Conservation (phyloP, 2,113 vertebrate genomes). For the Carassius gibelio region DNA sequence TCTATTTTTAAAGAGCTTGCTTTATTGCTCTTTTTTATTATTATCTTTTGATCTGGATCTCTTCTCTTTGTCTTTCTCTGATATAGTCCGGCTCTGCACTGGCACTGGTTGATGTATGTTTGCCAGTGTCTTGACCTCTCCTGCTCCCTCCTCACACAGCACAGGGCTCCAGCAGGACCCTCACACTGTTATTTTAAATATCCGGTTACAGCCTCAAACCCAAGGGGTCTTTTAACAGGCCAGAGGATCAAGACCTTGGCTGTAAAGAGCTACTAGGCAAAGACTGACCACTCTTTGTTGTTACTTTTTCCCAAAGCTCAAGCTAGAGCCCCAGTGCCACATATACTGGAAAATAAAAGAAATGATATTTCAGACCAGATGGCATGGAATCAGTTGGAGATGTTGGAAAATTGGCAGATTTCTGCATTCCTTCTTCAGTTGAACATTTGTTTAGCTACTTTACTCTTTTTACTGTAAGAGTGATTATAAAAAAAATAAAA, state of each 20-base stretch:
- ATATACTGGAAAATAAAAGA: background rate
- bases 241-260: conserved; percentile 73
- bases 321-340: background rate
- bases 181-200: conserved; percentile 79
- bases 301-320: conserved; percentile 19
- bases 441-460: background rate
- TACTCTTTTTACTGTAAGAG: background rate
- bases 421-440: background rate
- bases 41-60: background rate
- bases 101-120: conserved; percentile 46
- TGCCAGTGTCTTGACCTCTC: conserved; percentile 61
- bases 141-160: conserved; percentile 57
- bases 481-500: background rate
- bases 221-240: conserved; percentile 77
- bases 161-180: conserved; percentile 54
- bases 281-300: conserved; percentile 67
- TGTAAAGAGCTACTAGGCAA: conserved; percentile 78
- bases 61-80: background rate
- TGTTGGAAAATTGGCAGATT: background rate
- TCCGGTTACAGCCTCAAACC: conserved; percentile 78
- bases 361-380: background rate
- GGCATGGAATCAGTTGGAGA: background rate
- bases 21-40: background rate
- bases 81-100: background rate
- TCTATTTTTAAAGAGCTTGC: conserved; percentile 31